A percentile compares a stretch with the other conserved stretches of the same genome.
phyloP scores from a whole-genome alignment of 2,888 invertebrate species.

The Cremastobaeus sp. region DNA sequence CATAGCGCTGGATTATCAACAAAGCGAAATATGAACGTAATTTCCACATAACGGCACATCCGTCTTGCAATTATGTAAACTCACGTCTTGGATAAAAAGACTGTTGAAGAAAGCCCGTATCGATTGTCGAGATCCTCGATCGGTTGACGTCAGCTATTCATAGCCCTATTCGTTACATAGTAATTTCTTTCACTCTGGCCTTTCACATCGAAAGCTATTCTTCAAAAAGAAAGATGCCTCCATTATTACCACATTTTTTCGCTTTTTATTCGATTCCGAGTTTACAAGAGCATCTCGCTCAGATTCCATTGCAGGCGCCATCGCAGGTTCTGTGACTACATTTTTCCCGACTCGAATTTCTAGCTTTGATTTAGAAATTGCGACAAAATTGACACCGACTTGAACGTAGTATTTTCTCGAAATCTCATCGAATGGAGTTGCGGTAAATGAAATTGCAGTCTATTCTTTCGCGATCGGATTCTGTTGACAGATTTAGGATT shows the following conservation, averaged over 20 bases:
- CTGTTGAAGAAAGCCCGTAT: constrained; percentile 57
- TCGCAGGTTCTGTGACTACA: background rate
- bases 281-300: constrained; percentile 18
- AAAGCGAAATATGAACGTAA: constrained; percentile 33
- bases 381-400: too few relatives aligned
- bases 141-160: constrained; percentile 60
- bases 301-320: constrained; percentile 7
- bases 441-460: too few relatives aligned
- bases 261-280: constrained; percentile 1
- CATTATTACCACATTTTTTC: constrained; percentile 43
- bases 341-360: background rate
- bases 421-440: too few relatives aligned
- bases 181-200: constrained; percentile 58
- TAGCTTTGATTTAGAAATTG: too few relatives aligned
- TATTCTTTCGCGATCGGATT: too few relatives aligned
- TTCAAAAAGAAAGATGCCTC: constrained; percentile 47
- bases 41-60: constrained; percentile 58
- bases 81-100: constrained; percentile 51
- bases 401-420: too few relatives aligned
- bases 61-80: constrained; percentile 56
- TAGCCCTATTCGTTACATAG: constrained; percentile 48
- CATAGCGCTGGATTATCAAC: constrained; percentile 30
- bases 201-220: constrained; percentile 52
- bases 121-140: constrained; percentile 55
- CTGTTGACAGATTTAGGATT: too few relatives aligned